Evolutionary conservation across 1,140 invertebrate species (phyloP).

Genomic region (Drosophila bifasciata): DNA sequence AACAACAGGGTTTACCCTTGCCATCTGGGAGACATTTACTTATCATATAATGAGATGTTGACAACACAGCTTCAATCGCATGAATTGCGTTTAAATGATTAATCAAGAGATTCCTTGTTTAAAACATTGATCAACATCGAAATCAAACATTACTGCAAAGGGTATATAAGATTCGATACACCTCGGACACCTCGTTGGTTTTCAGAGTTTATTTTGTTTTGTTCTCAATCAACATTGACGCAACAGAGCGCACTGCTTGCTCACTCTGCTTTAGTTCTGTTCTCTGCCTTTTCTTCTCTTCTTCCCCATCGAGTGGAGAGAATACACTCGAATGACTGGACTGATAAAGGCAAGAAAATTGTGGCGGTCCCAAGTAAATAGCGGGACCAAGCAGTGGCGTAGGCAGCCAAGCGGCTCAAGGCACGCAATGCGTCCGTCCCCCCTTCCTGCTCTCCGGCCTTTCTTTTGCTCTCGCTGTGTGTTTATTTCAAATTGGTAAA

Average conservation of each 20-base stretch:
- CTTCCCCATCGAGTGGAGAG: slow-evolving; percentile 10
- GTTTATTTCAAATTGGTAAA: slow-evolving; percentile 51
- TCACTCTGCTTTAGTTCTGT: slow-evolving; percentile 23
- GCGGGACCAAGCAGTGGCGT: not conserved
- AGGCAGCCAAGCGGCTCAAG: slow-evolving; percentile 40
- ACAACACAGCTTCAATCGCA: too few relatives aligned
- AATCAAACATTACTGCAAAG: too few relatives aligned
- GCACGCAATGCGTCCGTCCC: slow-evolving; percentile 40
- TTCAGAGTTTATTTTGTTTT: slow-evolving; percentile 14
- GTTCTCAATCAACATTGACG: slow-evolving; percentile 55
- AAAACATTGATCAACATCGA: too few relatives aligned
- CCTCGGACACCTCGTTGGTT: too few relatives aligned
- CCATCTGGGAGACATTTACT: too few relatives aligned
- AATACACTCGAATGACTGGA: slow-evolving; percentile 19
- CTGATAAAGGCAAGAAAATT: slow-evolving; percentile 67
- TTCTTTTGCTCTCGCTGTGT: not conserved
- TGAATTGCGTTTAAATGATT: too few relatives aligned
- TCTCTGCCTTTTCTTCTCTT: slow-evolving; percentile 1
- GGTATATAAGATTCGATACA: too few relatives aligned
- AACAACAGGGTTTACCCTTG: slow-evolving; percentile 9
- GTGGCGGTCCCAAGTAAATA: slow-evolving; percentile 41
- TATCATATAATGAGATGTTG: too few relatives aligned
- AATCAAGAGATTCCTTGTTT: too few relatives aligned
- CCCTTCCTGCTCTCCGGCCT: too few relatives aligned
- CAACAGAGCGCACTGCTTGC: slow-evolving; percentile 53